Percentiles rank a stretch among this genome's conserved stretches.
phyloP scores from a whole-genome alignment of 2,797 vertebrate species.

The Epinephelus malabaricus region DNA sequence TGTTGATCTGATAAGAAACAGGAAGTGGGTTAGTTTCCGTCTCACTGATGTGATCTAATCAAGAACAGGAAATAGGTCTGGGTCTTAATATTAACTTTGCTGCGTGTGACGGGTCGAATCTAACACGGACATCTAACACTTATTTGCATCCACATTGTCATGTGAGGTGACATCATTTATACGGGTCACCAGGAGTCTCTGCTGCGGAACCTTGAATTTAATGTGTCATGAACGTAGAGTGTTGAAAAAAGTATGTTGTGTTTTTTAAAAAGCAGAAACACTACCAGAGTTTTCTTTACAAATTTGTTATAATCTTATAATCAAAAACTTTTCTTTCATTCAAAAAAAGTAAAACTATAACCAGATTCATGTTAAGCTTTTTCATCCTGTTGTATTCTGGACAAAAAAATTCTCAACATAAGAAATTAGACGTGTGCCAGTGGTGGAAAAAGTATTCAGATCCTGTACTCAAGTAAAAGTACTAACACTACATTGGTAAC shows the following conservation, averaged over 20 bases:
- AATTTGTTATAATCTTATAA: not conserved
- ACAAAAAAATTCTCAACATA: too few relatives aligned
- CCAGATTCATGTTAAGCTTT: not conserved
- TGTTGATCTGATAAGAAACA: conserved; percentile 32
- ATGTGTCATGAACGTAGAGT: not conserved
- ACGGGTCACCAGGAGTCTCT: too few relatives aligned
- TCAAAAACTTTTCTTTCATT: not conserved
- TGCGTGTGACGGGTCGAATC: not conserved
- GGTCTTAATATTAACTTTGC: conserved; percentile 33
- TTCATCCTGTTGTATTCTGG: too few relatives aligned
- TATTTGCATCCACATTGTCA: conserved; percentile 42
- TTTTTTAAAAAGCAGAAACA: not conserved
- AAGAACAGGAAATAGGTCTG: conserved; percentile 35
- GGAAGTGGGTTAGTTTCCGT: conserved; percentile 38
- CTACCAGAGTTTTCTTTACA: not conserved
- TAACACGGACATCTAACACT: conserved; percentile 31
- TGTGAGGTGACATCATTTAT: not conserved
- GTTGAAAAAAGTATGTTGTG: not conserved
- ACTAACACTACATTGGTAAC: too few relatives aligned
- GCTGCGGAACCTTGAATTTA: conserved; percentile 11
- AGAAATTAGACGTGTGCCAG: too few relatives aligned
- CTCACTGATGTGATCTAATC: conserved; percentile 18
- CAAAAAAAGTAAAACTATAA: not conserved
- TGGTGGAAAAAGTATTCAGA: too few relatives aligned
- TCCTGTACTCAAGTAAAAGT: too few relatives aligned